phyloP scores from a whole-genome alignment of 2,113 vertebrate genomes.

The Salminus brasiliensis region DNA sequence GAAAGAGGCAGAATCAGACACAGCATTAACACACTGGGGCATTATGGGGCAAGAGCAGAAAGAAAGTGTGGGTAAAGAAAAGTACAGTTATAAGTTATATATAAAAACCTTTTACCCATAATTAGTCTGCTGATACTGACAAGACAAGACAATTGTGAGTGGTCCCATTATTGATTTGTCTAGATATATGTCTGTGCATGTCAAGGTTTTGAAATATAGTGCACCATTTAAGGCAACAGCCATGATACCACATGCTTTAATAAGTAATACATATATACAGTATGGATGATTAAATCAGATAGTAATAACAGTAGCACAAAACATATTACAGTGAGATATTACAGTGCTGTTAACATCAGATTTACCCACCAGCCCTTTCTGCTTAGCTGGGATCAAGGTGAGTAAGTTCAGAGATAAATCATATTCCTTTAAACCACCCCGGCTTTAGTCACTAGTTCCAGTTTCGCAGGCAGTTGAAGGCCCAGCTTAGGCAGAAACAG shows the following conservation, averaged over 20 bases:
- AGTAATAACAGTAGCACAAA: background rate
- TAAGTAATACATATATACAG: too few species aligned
- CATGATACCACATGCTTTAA: too few species aligned
- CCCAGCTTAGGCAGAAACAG: background rate
- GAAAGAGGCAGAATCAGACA: background rate
- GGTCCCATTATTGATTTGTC: background rate
- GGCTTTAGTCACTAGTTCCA: constrained; percentile 6
- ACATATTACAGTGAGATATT: background rate
- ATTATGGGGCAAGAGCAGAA: background rate
- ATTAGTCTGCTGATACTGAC: constrained; percentile 1
- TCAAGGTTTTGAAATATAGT: constrained; percentile 2
- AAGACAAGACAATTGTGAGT: constrained; percentile 2
- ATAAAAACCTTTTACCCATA: background rate
- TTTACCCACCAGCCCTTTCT: constrained; percentile 1
- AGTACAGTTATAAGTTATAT: background rate
- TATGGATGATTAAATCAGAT: constrained; percentile 4
- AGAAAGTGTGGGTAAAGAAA: background rate
- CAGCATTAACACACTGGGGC: background rate
- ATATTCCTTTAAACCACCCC: background rate
- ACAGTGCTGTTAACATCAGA: constrained; percentile 8
- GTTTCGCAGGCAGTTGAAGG: constrained; percentile 4
- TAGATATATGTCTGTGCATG: constrained; percentile 3
- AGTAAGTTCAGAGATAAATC: background rate
- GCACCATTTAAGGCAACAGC: constrained; percentile 1
- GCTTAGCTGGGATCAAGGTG: background rate